Evolutionary conservation across 2,888 invertebrate genomes (phyloP), one percentile per base, ranked within the genome.

Genomic region (Drosophila seclusa): DNA sequence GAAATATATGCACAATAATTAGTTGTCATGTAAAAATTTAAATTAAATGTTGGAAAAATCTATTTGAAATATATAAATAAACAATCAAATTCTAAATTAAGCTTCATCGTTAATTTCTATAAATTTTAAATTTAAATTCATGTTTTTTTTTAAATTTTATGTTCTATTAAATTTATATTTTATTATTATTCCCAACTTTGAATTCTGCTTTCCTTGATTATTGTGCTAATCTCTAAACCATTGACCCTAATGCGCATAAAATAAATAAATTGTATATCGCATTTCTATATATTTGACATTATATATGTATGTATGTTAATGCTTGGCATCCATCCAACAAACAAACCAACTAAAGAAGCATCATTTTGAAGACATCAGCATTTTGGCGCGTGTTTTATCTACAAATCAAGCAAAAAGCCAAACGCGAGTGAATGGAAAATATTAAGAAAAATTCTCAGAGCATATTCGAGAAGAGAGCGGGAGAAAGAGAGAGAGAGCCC

Each of bases 371-470:
- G 67, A 74, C 16, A 68, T 71, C 0, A 70, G 55, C 45, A 73
- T 64, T 69, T 72, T 61, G 65, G 59, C 68, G 66, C 52, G 55
- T 53, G 50, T 49, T 61, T 42, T 52, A 36, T 18, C 42, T 6
- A 42, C 11, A 42, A 21, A 42, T 45, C 50, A n/a, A 11, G 40
- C 11, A 42, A 42, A 42, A 42, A 54, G 32, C 24, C 27, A 49
- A 57, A 31, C 49, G 52, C 27, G 67, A 70, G 66, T 53, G 52
- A 53, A 73, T 73, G 50, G 60, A 80, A 69, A 72, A 73, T 69
- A 78, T 82, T 67, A 62, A 70, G 73, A 70, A 74, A 10, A 24
- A 13, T 65, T 54, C 75, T 31, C 73, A 83, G 85, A 85, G 85
- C 52, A 73, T 57, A 63, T 58, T 42, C 34, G 24, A 61, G 21